Percentiles rank a stretch among this genome's conserved stretches.
These are phyloP conservation scores for Pegoplata infirma DNA, from an alignment of 2,888 invertebrate genomes.

Conservation along the genomic window DNA sequence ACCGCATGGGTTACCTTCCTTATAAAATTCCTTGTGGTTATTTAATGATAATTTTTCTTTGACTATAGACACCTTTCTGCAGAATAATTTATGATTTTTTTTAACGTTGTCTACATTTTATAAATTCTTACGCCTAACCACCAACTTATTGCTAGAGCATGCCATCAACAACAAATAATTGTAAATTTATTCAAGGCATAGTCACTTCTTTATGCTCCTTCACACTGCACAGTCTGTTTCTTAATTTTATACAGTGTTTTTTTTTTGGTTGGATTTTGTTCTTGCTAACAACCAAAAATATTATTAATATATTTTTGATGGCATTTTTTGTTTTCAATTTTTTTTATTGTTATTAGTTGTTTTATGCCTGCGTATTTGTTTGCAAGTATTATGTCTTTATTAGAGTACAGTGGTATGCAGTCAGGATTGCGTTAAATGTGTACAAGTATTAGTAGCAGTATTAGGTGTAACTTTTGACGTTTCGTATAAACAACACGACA, in stretches of 20 bases:
- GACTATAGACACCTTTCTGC: background rate
- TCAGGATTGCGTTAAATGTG: too few relatives aligned
- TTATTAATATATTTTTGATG: slow-evolving; percentile 33
- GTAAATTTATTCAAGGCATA: slow-evolving; percentile 29
- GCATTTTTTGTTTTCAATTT: slow-evolving; percentile 3
- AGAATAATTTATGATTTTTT: slow-evolving; percentile 3
- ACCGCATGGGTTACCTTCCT: too few relatives aligned
- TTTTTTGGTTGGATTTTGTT: too few relatives aligned
- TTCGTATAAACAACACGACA: too few relatives aligned
- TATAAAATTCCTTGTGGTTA: background rate
- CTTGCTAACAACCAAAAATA: background rate
- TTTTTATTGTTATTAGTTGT: background rate
- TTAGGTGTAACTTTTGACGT: too few relatives aligned
- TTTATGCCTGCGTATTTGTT: too few relatives aligned
- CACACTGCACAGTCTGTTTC: background rate
- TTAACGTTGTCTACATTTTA: background rate
- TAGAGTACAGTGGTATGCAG: too few relatives aligned
- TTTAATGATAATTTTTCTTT: background rate
- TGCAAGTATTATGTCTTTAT: too few relatives aligned
- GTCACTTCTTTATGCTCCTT: background rate
- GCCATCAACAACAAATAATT: slow-evolving; percentile 9
- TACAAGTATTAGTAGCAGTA: too few relatives aligned
- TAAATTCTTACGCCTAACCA: background rate
- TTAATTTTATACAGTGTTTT: background rate
- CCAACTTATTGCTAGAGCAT: background rate